These are phyloP conservation scores for Lasioglossum lativentre DNA, from an alignment of 2,888 invertebrate species.

Conservation along the genomic window DNA sequence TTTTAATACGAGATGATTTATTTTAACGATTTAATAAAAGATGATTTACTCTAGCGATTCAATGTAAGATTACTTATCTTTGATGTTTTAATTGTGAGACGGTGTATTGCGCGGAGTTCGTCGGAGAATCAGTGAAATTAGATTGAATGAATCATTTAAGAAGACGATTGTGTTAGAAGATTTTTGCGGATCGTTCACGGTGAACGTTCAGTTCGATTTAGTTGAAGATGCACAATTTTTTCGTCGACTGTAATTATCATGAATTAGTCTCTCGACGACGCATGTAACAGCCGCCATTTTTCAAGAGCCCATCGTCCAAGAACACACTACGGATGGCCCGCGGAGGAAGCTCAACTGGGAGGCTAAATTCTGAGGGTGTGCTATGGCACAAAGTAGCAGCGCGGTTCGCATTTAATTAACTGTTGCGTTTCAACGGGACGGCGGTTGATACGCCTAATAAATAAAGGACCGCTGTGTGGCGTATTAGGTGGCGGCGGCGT, in stretches of 20 bases:
- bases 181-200: no score
- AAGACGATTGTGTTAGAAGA: background rate
- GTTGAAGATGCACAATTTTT: background rate
- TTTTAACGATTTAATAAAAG: background rate
- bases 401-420: conserved; percentile 33
- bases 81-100: background rate
- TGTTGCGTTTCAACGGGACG: conserved; percentile 25
- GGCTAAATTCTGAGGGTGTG: background rate
- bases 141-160: background rate
- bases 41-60: background rate
- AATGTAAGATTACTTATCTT: background rate
- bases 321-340: background rate
- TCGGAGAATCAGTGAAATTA: background rate
- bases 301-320: background rate
- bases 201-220: no score
- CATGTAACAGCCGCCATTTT: background rate
- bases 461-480: conserved; percentile 27
- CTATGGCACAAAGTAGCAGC: background rate
- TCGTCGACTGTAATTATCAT: background rate
- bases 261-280: background rate
- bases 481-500: conserved; percentile 29
- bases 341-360: background rate
- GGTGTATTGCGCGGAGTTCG: background rate
- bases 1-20: background rate
- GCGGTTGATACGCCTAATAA: conserved; percentile 49